Conservation (phyloP, 2,888 invertebrate genomes). For the Chromoteleia sp. region DNA sequence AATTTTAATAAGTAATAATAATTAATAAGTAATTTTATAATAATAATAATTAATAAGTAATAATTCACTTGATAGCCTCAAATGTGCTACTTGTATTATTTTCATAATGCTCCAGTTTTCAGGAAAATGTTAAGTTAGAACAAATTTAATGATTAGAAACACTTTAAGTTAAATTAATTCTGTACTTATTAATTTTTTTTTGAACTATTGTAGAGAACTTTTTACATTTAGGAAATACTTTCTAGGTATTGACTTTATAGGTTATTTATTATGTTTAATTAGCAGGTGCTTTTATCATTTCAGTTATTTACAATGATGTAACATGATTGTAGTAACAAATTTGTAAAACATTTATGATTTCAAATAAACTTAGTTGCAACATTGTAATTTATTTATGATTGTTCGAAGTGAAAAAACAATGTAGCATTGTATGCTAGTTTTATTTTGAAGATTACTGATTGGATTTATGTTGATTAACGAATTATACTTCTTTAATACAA, state of each 20-base stretch:
- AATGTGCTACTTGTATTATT: constrained; percentile 25
- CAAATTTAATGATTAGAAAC: neutral
- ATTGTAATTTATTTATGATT: constrained; percentile 17
- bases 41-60: neutral
- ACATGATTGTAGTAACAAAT: constrained; percentile 4
- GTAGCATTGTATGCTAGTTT: constrained; percentile 41
- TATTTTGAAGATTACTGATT: constrained; percentile 21
- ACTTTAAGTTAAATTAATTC: neutral
- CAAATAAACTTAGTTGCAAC: constrained; percentile 16
- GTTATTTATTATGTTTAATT: constrained; percentile 35
- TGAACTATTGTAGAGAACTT: neutral
- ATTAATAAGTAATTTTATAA: no score
- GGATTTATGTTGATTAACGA: neutral
- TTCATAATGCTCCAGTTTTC: constrained; percentile 33
- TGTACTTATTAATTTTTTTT: neutral
- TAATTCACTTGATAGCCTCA: constrained; percentile 21
- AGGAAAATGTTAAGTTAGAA: constrained; percentile 23
- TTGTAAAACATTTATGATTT: constrained; percentile 7
- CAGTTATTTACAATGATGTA: constrained; percentile 11
- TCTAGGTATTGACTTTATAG: constrained; percentile 16
- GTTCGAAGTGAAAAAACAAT: constrained; percentile 11
- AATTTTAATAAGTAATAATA: no score
- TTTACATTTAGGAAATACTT: constrained; percentile 10
- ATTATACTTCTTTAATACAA: constrained; percentile 34
- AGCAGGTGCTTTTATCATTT: constrained; percentile 58